Evolutionary conservation across 2,888 invertebrate genomes (phyloP), one percentile per base, ranked within the genome.

Genomic region (Lamellibrachia columna): DNA sequence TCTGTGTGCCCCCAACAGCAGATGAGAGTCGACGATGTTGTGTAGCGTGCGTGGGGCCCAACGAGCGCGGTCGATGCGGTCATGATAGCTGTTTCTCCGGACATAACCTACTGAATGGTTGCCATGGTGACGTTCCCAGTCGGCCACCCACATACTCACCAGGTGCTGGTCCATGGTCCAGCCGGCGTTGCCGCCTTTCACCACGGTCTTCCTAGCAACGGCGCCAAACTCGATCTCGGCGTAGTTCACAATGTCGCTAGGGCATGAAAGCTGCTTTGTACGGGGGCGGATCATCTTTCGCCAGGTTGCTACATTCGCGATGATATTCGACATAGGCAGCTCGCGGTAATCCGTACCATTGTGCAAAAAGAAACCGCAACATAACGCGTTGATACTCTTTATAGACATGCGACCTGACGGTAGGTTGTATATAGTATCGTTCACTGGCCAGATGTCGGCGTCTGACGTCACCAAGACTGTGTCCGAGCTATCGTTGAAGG

Each of bases 121-220:
- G 75, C 75, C 75, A 22, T 15, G 22, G 22, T 15, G 75, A 75
- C 22, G 75, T 22, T 15, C 11, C 91, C 91, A 91, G 15, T 91
- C 91, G 15, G n/a, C 91, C 9, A 91, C 53, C 91, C 91, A 53
- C 52, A 91, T 53, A 75, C 93, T 93, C 28, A 93, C 53, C 92
- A 92, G 28, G 91, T 92, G 52, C 90, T 93, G 93, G 52, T 93
- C 93, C 53, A 93, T 53, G 75, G 58, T 93, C 93, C 93, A 93
- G 15, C 93, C 93, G 9, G 53, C 15, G 52, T 93, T 93, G 7
- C 92, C 93, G 3, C 94, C 94, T 75, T 94, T 94, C 52, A 8
- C 53, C 3, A 93, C 93, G 4, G 93, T 91, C 28, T 92, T 52
- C n/a, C 58, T 7, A 1, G 93, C 94, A 15, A 92, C 92, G 8